These are phyloP conservation scores for Okamejei kenojei DNA, from an alignment of 2,797 vertebrate genomes.

Conservation along the genomic window DNA sequence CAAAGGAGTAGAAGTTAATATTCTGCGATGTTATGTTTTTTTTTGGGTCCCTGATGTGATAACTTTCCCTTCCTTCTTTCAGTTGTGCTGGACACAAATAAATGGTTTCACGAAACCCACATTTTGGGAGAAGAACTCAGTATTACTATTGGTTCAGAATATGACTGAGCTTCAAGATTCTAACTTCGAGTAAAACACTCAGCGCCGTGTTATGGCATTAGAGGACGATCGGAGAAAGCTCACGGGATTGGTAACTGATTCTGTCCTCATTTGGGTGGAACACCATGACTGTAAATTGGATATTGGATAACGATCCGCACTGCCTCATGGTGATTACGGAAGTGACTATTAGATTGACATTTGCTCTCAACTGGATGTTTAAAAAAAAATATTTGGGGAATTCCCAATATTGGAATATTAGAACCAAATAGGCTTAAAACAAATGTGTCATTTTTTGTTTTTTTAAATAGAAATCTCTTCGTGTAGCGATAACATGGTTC, in stretches of 20 bases:
- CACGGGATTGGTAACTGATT: not conserved
- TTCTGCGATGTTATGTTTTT: not conserved
- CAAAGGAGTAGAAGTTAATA: not conserved
- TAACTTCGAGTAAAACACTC: not conserved
- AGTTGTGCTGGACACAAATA: slow-evolving; percentile 37
- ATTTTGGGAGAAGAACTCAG: slow-evolving; percentile 37
- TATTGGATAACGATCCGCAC: not conserved
- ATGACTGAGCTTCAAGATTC: not conserved
- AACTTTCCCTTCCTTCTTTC: slow-evolving; percentile 11
- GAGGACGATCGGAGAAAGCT: not conserved
- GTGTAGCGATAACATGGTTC: not conserved
- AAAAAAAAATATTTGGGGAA: not conserved
- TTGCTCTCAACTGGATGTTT: not conserved
- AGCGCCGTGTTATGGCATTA: not conserved
- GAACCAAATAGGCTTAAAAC: not conserved
- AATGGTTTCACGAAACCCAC: slow-evolving; percentile 34
- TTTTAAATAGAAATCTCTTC: not conserved
- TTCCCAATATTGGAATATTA: not conserved
- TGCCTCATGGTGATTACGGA: not conserved
- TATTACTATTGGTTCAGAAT: slow-evolving; percentile 33
- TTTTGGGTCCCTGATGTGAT: not conserved
- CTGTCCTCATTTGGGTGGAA: not conserved
- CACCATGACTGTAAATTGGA: no score
- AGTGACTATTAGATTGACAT: not conserved
- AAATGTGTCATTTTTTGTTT: not conserved